These are phyloP conservation scores for Caenorhabditis doughertyi DNA, from an alignment of 2,888 invertebrate species.

Conservation along the genomic window DNA sequence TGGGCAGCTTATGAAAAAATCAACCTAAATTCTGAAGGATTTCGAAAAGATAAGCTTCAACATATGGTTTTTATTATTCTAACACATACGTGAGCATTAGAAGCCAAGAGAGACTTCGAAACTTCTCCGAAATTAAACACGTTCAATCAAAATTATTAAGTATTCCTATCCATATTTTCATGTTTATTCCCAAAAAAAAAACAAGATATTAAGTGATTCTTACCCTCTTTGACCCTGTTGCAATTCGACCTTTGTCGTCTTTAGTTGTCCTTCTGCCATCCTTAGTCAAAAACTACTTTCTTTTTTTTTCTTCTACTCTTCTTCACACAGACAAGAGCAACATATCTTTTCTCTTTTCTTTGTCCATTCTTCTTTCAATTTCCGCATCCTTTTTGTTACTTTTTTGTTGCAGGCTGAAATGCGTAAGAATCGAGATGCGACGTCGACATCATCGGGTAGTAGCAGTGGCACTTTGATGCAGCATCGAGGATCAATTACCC, in stretches of 20 bases:
- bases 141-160: too few species aligned
- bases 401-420: slow-evolving; percentile 55
- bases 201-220: slow-evolving; percentile 7
- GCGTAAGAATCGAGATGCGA: slow-evolving; percentile 55
- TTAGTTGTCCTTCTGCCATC: neutral
- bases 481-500: slow-evolving; percentile 45
- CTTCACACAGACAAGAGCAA: slow-evolving; percentile 25
- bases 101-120: too few species aligned
- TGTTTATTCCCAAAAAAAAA: neutral
- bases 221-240: neutral
- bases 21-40: too few species aligned
- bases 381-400: slow-evolving; percentile 20
- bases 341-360: slow-evolving; percentile 1
- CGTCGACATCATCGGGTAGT: slow-evolving; percentile 16
- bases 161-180: neutral
- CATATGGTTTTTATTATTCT: slow-evolving; percentile 23
- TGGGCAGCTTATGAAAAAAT: neutral
- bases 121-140: too few species aligned
- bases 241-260: slow-evolving; percentile 48
- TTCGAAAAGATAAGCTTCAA: neutral
- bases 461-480: slow-evolving; percentile 19
- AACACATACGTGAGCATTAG: too few species aligned
- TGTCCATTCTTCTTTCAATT: slow-evolving; percentile 31
- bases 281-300: neutral
- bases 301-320: neutral